Base-by-base conservation (phyloP, 2,888 invertebrate species). In the Bedellia somnulentella region DNA sequence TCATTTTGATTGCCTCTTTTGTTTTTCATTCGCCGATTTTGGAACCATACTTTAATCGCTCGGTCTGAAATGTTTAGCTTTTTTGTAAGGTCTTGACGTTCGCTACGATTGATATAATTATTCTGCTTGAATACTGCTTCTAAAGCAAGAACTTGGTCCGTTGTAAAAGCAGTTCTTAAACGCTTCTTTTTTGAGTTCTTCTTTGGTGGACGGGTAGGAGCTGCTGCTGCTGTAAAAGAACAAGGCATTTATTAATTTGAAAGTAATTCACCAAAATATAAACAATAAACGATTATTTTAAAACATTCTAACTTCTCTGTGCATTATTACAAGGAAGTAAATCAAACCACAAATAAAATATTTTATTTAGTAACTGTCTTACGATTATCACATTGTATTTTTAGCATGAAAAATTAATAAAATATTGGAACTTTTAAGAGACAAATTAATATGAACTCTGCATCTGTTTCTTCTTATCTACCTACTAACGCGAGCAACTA, bases 1-100 rank as follows among this genome's bases (percentile, higher is more conserved):
- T 29, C 28, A 15, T 35, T 30, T 8, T 40, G 44, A 14, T 36
- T 53, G 29, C 77, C 78, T 43, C 79, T 82, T 13, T 42, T 43
- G 4, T 41, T 42, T 34, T 82, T 81, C 83, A 86, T 85, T 1
- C 86, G 58, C 1, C 86, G 66, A 46, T 87, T 87, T 49, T 87
- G 87, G 48, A 87, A 88, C 87, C 87, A 87, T 15, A 87, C 83
- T 56, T 87, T 87, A 30, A 88, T 84, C 45, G 87, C 85, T 11
- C 83, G 59, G 43, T 87, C 87, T 9, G 79, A 76, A 2, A 88
- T 60, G 32, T 6, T 66, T 1, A 88, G 60, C 4, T 60, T 48
- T 0, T 80, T 53, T 0, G 85, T 84, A 51, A 90, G 66, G 35
- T 80, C 76, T 33, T 85, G 81, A 29, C 89, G 64, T 14, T 85